Evolutionary conservation across 2,888 invertebrate genomes (phyloP), one percentile per base, ranked within the genome.

Genomic region (Drosophila pseudotakahashii): DNA sequence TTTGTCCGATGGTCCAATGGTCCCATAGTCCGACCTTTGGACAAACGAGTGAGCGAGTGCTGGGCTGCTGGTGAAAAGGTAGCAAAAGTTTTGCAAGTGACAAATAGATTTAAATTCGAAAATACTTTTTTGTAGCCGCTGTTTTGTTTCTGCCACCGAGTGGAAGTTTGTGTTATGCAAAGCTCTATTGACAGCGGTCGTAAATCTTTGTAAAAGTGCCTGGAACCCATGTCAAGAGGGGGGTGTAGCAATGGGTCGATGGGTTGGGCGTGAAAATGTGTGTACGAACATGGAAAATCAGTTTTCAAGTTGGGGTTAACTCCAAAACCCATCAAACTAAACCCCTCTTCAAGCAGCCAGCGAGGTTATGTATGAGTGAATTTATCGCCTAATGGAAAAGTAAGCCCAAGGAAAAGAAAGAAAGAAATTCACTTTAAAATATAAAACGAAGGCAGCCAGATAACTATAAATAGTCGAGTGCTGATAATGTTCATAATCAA

Each of bases 61-160:
- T 19, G 19, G 26, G 26, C 26, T 26, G 26, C 26, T 26, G 26
- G 26, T 26, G 39, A 47, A 75, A 81, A 82, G 82, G 88, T 88
- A 79, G 79, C 77, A 60, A 75, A 82, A 88, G 75, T 84, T 86
- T 86, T 57, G 70, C 75, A 86, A 84, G 87, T 84, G 84, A 84
- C 84, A 84, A 84, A 84, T 84, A 84, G 84, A 84, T 84, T 84
- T 84, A 84, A 86, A 84, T 88, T 84, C 79, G 84, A 86, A 82
- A 84, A 83, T 76, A 79, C 75, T 48, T 81, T 88, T 83, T 60
- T 72, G 78, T 62, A 42, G 66, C 51, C 54, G 47, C 53, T 75
- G 75, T 63, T 67, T 54, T 23, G 67, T 68, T 70, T 73, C 32
- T 52, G 58, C 23, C 9, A 13, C 37, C 34, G 26, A 26, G 60